Conservation (phyloP, 2,888 invertebrate genomes). For the Deilephila porcellus region DNA sequence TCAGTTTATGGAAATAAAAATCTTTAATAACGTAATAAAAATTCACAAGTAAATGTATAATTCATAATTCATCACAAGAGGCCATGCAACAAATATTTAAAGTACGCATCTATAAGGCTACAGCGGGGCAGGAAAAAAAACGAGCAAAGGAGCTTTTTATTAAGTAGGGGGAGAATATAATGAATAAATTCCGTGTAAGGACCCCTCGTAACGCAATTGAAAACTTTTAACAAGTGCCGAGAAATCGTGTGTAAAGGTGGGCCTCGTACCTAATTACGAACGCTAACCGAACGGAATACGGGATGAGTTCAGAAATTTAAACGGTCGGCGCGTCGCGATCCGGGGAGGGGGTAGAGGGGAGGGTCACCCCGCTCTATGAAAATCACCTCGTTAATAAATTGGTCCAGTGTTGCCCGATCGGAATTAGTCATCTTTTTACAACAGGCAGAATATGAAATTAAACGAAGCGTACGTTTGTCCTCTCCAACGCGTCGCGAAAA, state of each 20-base stretch:
- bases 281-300: conserved; percentile 71
- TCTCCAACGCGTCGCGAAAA: not conserved
- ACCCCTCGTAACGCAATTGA: conserved; percentile 82
- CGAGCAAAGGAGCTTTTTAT: conserved; percentile 78
- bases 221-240: conserved; percentile 84
- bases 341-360: conserved; percentile 37
- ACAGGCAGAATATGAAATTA: conserved; percentile 50
- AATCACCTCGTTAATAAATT: conserved; percentile 74
- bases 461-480: conserved; percentile 42
- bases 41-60: conserved; percentile 74
- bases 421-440: conserved; percentile 38
- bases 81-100: conserved; percentile 81
- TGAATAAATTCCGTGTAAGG: conserved; percentile 83
- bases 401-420: conserved; percentile 60
- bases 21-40: conserved; percentile 65
- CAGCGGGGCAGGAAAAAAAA: conserved; percentile 68
- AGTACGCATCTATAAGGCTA: conserved; percentile 74
- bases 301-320: conserved; percentile 78
- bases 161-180: conserved; percentile 79
- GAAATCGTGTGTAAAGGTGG: conserved; percentile 84
- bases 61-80: conserved; percentile 75
- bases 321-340: conserved; percentile 49
- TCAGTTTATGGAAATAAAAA: conserved; percentile 46
- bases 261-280: conserved; percentile 76
- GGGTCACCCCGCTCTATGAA: conserved; percentile 58